Conservation (phyloP, 2,888 invertebrate species). For the Athalia rosae region DNA sequence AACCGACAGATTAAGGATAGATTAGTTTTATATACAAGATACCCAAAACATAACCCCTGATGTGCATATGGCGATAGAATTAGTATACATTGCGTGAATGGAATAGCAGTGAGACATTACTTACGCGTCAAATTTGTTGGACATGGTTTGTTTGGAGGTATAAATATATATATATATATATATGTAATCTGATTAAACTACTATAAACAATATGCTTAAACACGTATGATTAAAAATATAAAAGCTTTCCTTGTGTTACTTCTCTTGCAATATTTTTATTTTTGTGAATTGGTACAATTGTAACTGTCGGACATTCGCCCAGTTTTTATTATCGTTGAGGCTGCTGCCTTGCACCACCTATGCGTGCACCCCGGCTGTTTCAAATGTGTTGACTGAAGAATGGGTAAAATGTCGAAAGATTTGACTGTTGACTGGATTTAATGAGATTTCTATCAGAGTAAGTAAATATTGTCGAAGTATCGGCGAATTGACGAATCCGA, state of each 20-base stretch:
- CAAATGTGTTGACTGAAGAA: too few species aligned
- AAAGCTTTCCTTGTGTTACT: slow-evolving; percentile 49
- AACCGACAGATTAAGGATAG: neutral
- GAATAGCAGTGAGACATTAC: slow-evolving; percentile 55
- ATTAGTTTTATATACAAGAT: neutral
- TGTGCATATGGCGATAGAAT: slow-evolving; percentile 43
- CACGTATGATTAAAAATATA: slow-evolving; percentile 61
- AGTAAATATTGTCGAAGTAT: too few species aligned
- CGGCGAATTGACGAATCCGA: too few species aligned
- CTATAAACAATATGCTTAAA: slow-evolving; percentile 58
- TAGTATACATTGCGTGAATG: slow-evolving; percentile 6
- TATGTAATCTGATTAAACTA: slow-evolving; percentile 57
- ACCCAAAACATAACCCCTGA: slow-evolving; percentile 43
- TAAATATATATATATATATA: slow-evolving; percentile 57
- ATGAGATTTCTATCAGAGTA: too few species aligned
- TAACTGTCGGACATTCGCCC: too few species aligned
- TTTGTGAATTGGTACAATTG: neutral
- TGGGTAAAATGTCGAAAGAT: too few species aligned
- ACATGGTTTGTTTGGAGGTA: slow-evolving; percentile 70
- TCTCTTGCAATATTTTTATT: slow-evolving; percentile 17
- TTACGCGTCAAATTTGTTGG: slow-evolving; percentile 82
- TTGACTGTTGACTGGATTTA: too few species aligned
- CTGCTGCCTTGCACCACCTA: neutral
- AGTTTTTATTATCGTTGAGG: too few species aligned
- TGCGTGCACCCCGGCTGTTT: neutral